phyloP scores from a whole-genome alignment of 1,140 invertebrate species.

The Drosophila tropicalis region DNA sequence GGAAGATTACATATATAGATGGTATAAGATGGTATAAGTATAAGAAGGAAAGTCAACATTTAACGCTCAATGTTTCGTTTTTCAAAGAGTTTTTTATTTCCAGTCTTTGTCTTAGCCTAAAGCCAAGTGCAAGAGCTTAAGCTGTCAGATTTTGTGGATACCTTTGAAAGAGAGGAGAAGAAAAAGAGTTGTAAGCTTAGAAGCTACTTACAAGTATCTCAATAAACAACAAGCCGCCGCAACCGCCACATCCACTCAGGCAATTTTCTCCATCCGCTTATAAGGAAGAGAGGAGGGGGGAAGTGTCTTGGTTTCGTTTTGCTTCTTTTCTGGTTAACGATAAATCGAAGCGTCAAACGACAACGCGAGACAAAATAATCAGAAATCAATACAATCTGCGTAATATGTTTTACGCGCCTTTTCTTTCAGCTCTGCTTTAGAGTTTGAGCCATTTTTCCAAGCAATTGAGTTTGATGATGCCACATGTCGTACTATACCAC shows the following conservation, averaged over 20 bases:
- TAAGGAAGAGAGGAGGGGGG: neutral
- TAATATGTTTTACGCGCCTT: constrained; percentile 77
- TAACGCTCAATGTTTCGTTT: too few species aligned
- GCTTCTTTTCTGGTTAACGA: constrained; percentile 33
- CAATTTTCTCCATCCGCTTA: constrained; percentile 33
- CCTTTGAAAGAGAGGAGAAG: neutral
- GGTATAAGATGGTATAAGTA: too few species aligned
- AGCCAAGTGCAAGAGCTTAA: neutral
- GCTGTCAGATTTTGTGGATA: neutral
- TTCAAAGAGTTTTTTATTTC: neutral
- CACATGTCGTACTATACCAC: constrained; percentile 28
- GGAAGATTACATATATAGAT: too few species aligned
- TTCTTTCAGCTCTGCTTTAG: constrained; percentile 34
- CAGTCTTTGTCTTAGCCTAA: neutral
- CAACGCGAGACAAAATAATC: constrained; percentile 65
- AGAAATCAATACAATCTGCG: constrained; percentile 80
- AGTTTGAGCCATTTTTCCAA: constrained; percentile 72
- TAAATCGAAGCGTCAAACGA: constrained; percentile 72
- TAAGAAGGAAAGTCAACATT: too few species aligned
- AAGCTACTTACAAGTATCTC: constrained; percentile 69
- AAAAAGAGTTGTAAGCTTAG: constrained; percentile 44
- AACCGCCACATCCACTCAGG: constrained; percentile 62
- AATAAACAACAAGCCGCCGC: constrained; percentile 68
- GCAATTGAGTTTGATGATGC: constrained; percentile 82
- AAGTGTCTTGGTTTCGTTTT: constrained; percentile 11